Conservation (phyloP, 2,797 vertebrate species). For the Peromyscus eremicus region DNA sequence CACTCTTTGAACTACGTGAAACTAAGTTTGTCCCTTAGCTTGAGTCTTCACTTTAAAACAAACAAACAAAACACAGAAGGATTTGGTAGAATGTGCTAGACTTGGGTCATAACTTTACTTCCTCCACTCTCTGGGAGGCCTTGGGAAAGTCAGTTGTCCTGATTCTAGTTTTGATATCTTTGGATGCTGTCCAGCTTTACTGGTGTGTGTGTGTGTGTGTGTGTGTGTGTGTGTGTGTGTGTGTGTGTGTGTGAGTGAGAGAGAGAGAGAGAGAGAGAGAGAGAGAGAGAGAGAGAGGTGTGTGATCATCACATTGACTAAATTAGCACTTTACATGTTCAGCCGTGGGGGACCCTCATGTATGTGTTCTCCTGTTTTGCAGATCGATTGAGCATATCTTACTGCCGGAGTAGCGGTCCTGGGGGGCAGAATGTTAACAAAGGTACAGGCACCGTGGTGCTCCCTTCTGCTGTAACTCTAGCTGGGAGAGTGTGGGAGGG, state of each 20-base stretch:
- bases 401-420: conserved; percentile 95
- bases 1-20: background rate
- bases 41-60: conserved; percentile 34
- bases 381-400: conserved; percentile 94
- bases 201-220: background rate
- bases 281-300: background rate
- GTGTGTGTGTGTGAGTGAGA: background rate
- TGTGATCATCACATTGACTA: background rate
- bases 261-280: too few relatives aligned
- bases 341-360: background rate
- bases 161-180: conserved; percentile 25
- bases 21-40: background rate
- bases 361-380: conserved; percentile 57
- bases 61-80: background rate
- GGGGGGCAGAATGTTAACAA: conserved; percentile 98
- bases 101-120: background rate
- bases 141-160: background rate
- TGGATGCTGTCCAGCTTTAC: background rate
- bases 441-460: conserved; percentile 87
- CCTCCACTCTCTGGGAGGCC: background rate
- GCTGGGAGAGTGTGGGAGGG: background rate
- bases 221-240: background rate
- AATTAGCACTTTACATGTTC: background rate
- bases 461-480: conserved; percentile 9
- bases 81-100: background rate